Percentiles rank a stretch among this genome's conserved stretches.
Conservation (phyloP, 1,140 invertebrate genomes). For the Sitodiplosis mosellana region DNA sequence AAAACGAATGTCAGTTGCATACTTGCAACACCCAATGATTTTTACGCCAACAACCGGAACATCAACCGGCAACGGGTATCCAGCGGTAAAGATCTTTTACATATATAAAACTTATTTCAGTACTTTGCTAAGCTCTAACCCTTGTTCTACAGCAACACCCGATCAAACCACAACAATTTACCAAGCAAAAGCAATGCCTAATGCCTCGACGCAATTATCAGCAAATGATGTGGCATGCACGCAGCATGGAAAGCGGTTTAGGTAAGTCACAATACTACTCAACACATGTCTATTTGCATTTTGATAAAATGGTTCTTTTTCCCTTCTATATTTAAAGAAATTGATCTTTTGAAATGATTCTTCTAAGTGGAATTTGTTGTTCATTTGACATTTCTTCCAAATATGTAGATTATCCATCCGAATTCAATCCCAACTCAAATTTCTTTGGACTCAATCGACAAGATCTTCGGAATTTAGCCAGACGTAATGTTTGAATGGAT, state of each 20-base stretch:
- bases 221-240: slow-evolving; percentile 23
- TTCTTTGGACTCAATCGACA: background rate
- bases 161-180: slow-evolving; percentile 1
- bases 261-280: slow-evolving; percentile 7
- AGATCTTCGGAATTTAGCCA: background rate
- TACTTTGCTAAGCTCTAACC: no score
- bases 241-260: slow-evolving; percentile 23
- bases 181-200: slow-evolving; percentile 21
- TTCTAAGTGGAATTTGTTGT: no score
- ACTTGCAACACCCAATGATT: slow-evolving; percentile 8
- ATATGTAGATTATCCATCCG: background rate
- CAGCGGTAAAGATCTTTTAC: no score
- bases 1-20: slow-evolving; percentile 20
- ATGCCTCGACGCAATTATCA: slow-evolving; percentile 19
- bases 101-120: no score
- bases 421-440: background rate
- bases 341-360: no score
- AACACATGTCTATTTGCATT: background rate
- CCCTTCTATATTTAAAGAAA: no score
- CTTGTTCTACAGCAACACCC: no score
- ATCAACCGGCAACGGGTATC: no score
- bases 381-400: background rate
- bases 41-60: slow-evolving; percentile 4
- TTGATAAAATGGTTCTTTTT: background rate
- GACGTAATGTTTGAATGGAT: slow-evolving; percentile 1